Percentiles rank a stretch among this genome's conserved stretches.
phyloP scores from a whole-genome alignment of 2,888 invertebrate genomes.

The Andrena bucephala region DNA sequence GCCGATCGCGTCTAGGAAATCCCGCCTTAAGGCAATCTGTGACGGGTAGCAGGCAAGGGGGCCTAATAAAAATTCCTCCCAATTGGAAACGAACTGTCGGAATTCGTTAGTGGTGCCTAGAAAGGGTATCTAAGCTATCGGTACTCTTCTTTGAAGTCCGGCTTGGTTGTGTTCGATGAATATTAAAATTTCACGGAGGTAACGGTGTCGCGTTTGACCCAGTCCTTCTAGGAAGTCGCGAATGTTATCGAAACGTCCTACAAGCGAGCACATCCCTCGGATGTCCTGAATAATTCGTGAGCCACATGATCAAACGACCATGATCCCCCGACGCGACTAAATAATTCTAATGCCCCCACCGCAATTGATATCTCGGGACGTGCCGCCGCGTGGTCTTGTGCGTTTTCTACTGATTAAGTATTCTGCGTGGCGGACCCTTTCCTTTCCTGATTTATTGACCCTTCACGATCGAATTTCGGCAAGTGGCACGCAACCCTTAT shows the following conservation, averaged over 20 bases:
- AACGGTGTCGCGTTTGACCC: constrained; percentile 42
- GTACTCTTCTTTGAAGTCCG: constrained; percentile 42
- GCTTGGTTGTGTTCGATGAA: constrained; percentile 49
- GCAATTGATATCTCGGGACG: constrained; percentile 54
- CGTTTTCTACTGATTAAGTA: constrained; percentile 69
- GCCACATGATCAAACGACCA: constrained; percentile 55
- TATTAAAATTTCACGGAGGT: constrained; percentile 57
- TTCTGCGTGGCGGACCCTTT: constrained; percentile 56
- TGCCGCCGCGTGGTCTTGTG: constrained; percentile 57
- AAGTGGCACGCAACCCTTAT: constrained; percentile 48
- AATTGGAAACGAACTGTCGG: constrained; percentile 48
- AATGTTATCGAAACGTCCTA: constrained; percentile 51
- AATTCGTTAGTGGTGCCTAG: constrained; percentile 25
- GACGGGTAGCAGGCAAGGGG: constrained; percentile 4
- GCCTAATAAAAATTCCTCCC: constrained; percentile 39
- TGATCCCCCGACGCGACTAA: constrained; percentile 44
- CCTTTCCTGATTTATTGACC: constrained; percentile 52
- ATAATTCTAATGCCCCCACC: constrained; percentile 64
- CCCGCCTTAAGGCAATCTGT: constrained; percentile 24
- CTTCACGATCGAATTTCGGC: constrained; percentile 41
- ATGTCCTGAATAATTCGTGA: constrained; percentile 58
- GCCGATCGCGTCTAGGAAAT: too few relatives aligned
- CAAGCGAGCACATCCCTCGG: constrained; percentile 47
- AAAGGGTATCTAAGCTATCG: constrained; percentile 29
- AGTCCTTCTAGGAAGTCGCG: constrained; percentile 55